Evolutionary conservation across 2,113 vertebrate species (phyloP), one percentile per base, ranked within the genome.

Genomic region (Aramus guarauna): DNA sequence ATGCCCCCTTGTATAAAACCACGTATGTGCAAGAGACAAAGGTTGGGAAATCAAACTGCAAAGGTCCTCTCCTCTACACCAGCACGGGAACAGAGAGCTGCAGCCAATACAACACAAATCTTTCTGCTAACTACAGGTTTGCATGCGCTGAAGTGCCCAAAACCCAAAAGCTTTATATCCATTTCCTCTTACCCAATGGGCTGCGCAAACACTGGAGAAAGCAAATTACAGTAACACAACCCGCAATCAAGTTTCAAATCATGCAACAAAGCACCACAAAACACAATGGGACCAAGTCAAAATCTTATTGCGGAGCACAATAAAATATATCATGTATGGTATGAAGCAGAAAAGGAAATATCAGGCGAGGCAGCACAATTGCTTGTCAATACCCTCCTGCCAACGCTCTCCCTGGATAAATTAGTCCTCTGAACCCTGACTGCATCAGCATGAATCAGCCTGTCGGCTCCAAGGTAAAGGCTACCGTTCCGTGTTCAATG

Each of bases 331-430:
- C 89, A 92, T 97, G 67, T 82, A 92, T 1, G 0, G 11, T 43
- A 66, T 18, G 43, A 69, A 69, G 68, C 48, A 94, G 48, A 73
- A 89, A 85, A 92, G 74, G 86, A 94, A 96, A 53, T 11, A 68
- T 36, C n/a, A 94, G 62, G 73, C 20, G 0, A 94, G 60, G 83
- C 53, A 90, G 50, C 29, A 15, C 22, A 58, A 58, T 15, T 87
- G 66, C 80, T 69, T 78, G 69, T 69, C 95, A 97, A 94, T 79
- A 88, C 45, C 20, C 66, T 89, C 43, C 50, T 94, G 79, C 84
- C 69, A 89, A 76, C 0, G 8, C 50, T 53, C 73, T 94, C 91
- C 66, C 66, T 64, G 69, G 81, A 79, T 55, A 92, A 91, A 90
- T 66, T 13, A 88, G 63, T 23, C 71, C 76, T 91, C 32, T 66